Base-by-base conservation (phyloP, 2,888 invertebrate genomes). In the Silvanus unidentatus region DNA sequence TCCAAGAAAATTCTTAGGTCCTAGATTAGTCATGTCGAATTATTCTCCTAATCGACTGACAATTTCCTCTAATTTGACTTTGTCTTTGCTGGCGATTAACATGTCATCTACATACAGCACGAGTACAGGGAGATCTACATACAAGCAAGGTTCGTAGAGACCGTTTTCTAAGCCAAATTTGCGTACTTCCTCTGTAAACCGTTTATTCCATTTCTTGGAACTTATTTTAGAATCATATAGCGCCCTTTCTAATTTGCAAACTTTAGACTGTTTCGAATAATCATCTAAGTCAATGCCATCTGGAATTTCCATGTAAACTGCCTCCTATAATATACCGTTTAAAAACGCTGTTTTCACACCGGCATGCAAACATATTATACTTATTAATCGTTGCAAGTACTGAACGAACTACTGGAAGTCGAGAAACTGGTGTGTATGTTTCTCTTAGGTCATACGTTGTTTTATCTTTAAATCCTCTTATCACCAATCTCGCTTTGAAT, bases 181-280 rank as follows among this genome's bases (percentile, higher is more conserved):
- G n/a, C n/a, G n/a, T n/a, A n/a, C 38, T 42, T 46, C 56, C 14
- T 57, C 50, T 40, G 51, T 34, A 35, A 55, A 52, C 30, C 44
- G 54, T 13, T 48, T 42, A 32, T 53, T 48, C 52, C 55, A 58
- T n/a, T 29, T 28, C 35, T 54, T 54, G 1, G 53, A 44, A 22
- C 49, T 50, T 11, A 47, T 35, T 44, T 40, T 42, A 6, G 55
- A 38, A 15, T 53, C 53, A 48, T 55, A 56, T 4, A 59, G 5
- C 1, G 52, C 16, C 43, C 40, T 53, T n/a, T 54, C 27, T 8
- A 58, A 22, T 42, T 53, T 52, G 28, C 52, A 55, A 1, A 56
- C 51, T 39, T 55, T 48, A 5, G 6, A 30, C 22, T n/a, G 4
- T 44, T 16, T 43, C 5, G 8, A 40, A 9, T 44, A 28, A 8